phyloP scores from a whole-genome alignment of 64 coral and sea anemone genomes.

The Platygyra sinensis region DNA sequence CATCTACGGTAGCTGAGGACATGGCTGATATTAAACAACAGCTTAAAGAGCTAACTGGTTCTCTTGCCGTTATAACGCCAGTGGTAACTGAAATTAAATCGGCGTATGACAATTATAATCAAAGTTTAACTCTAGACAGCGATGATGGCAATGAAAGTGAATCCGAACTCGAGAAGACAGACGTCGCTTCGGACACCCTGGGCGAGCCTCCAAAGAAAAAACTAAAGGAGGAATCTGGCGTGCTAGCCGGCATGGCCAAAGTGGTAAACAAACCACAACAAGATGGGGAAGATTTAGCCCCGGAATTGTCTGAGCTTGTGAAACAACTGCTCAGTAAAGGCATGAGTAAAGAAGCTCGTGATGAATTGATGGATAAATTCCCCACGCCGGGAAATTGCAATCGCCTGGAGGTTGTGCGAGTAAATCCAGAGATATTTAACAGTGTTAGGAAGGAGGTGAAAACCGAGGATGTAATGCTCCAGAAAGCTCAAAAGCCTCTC shows the following conservation, averaged over 20 bases:
- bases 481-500: no score
- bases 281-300: conserved; percentile 18
- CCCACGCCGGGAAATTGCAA: conserved; percentile 44
- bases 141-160: neutral
- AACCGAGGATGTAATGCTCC: no score
- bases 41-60: neutral
- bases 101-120: conserved; percentile 43
- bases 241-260: conserved; percentile 44
- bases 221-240: neutral
- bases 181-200: neutral
- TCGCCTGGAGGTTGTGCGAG: neutral
- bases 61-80: conserved; percentile 15
- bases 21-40: neutral
- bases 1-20: neutral
- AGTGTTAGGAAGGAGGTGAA: no score
- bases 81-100: conserved; percentile 43
- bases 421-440: no score
- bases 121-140: neutral
- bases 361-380: conserved; percentile 39
- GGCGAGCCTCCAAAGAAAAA: conserved; percentile 13
- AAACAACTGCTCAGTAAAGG: conserved; percentile 41
- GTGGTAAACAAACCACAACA: conserved; percentile 37
- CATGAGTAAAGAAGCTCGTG: conserved; percentile 31
- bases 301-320: conserved; percentile 30
- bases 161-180: neutral